Conservation (phyloP, 1,140 invertebrate species). For the Drosophila mayri region DNA sequence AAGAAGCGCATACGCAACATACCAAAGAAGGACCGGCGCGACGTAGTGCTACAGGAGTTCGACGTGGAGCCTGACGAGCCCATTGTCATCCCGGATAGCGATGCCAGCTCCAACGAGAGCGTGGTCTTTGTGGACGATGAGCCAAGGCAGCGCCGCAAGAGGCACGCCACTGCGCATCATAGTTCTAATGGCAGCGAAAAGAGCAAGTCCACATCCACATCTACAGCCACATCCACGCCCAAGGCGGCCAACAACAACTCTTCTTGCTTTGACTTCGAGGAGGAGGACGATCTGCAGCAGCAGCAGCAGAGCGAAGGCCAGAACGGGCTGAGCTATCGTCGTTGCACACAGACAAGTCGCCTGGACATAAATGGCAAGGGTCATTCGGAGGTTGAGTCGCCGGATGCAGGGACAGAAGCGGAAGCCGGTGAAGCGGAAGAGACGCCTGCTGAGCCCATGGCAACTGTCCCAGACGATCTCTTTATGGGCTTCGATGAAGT, state of each 20-base stretch:
- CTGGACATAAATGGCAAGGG: conserved; percentile 4
- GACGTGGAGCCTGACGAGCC: conserved; percentile 41
- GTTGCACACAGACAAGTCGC: conserved; percentile 21
- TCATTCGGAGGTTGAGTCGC: neutral
- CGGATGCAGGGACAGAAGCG: neutral
- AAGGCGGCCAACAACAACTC: conserved; percentile 30
- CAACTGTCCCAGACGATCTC: neutral
- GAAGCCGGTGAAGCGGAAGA: neutral
- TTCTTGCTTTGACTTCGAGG: conserved; percentile 68
- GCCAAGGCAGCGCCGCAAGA: conserved; percentile 26
- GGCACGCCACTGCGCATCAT: neutral
- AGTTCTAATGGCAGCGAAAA: conserved; percentile 1
- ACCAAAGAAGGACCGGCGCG: conserved; percentile 83
- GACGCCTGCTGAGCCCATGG: neutral
- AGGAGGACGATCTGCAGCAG: conserved; percentile 57
- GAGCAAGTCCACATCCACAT: neutral
- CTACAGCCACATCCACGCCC: neutral
- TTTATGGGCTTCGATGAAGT: conserved; percentile 49
- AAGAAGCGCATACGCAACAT: conserved; percentile 75
- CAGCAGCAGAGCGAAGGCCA: conserved; percentile 26
- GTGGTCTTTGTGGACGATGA: conserved; percentile 63
- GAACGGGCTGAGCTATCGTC: conserved; percentile 45
- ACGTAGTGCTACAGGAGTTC: conserved; percentile 66
- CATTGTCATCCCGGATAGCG: conserved; percentile 70
- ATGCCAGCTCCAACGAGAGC: conserved; percentile 67